Conservation (phyloP, 2,888 invertebrate species). For the Acanthosepion lycidas region DNA sequence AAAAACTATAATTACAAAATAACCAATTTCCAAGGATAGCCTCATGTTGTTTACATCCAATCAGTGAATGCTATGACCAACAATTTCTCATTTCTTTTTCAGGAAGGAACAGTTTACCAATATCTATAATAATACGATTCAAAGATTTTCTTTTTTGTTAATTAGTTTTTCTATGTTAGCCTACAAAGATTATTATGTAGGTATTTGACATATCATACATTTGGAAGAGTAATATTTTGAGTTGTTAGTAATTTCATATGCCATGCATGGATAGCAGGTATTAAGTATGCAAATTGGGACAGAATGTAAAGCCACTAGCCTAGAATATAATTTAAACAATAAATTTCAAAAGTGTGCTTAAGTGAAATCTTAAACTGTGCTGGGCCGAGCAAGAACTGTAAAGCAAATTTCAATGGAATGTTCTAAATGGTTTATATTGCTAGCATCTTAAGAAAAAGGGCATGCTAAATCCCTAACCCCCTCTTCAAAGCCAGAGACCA, state of each 20-base stretch:
- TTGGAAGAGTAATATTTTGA: neutral
- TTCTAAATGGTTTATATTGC: neutral
- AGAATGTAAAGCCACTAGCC: neutral
- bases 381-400: neutral
- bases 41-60: too few relatives aligned
- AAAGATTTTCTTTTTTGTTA: too few relatives aligned
- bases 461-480: neutral
- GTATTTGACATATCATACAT: too few relatives aligned
- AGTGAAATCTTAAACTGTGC: neutral
- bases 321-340: neutral
- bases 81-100: too few relatives aligned
- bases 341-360: neutral
- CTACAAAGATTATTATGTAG: too few relatives aligned
- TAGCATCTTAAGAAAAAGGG: neutral
- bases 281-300: neutral
- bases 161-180: too few relatives aligned
- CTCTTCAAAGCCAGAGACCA: neutral
- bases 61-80: too few relatives aligned
- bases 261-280: neutral
- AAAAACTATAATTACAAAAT: too few relatives aligned
- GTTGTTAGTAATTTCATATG: neutral
- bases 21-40: too few relatives aligned
- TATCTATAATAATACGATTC: too few relatives aligned
- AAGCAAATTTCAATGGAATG: neutral
- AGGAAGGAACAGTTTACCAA: too few relatives aligned